Base-by-base conservation (phyloP, 2,888 invertebrate genomes). In the Drosophila tanythrix region DNA sequence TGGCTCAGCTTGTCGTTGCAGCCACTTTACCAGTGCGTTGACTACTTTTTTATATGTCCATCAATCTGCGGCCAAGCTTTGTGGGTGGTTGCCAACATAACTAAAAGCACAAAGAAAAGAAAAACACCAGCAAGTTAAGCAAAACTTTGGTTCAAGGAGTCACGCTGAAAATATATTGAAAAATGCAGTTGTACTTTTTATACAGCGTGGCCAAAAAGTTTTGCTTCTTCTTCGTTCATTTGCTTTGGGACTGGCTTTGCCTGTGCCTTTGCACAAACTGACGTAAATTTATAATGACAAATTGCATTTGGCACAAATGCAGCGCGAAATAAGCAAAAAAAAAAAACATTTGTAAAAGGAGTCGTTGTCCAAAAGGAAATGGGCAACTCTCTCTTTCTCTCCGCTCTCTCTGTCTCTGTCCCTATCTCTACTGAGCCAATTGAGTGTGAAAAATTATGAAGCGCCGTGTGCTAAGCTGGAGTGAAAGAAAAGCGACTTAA, bases 241-340 rank as follows among this genome's bases (percentile, higher is more conserved):
- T 38, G 60, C 61, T 61, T 65, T 57, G 66, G 56, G 31, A 64
- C 70, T 75, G 52, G 56, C 70, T 66, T 70, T 73, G 53, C 52
- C 61, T 61, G 36, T n/a, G 74, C 79, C 80, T 78, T 80, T 88
- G 86, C 91, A 74, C 79, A 82, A 90, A 88, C 86, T 89, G 88
- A 90, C 88, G 83, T 90, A 89, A 90, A 91, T 90, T 91, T 90
- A 88, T 83, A 89, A 88, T 89, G 91, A 89, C 91, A 90, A 90
- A 91, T 91, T 88, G 90, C 89, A 88, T 90, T 90, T 88, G 84
- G 82, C 70, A 76, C 74, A 83, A 88, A 74, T 79, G 82, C 81
- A 71, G 82, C 72, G 71, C 67, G 27, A 27, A 56, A 58, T 72
- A 59, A 78, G n/a, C 27, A 70, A 62, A 58, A 13, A 55, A 55